Base-by-base conservation (phyloP, 2,113 vertebrate species). In the Phyllopteryx taeniolatus region DNA sequence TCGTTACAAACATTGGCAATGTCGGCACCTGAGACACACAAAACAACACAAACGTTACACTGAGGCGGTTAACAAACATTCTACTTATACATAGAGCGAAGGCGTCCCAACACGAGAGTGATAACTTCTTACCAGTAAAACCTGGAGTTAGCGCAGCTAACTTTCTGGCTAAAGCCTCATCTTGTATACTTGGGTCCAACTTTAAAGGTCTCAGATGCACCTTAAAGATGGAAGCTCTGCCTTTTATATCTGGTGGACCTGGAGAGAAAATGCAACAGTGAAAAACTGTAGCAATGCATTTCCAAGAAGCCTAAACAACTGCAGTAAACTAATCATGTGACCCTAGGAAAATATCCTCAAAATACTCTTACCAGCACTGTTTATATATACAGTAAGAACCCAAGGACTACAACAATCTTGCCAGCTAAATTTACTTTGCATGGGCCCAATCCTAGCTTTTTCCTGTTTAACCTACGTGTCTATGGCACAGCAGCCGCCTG, bases 241-340 rank as follows among this genome's bases (percentile, higher is more conserved):
- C 94, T 87, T 92, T 94, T 49, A 94, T 91, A 75, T 94, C 93
- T 47, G 94, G 93, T 44, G 89, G 91, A 0, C 93, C 95, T 94
- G 77, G 22, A n/a, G 44, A 20, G 67, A 60, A 68, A 51, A 70
- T 13, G 22, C 33, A 68, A 31, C 22, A 44, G 2, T 64, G 39
- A n/a, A 43, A 62, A 42, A 22, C 19, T 13, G 19, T 10, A 64
- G 12, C 27, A 59, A 31, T 12, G 22, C 56, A 59, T 59, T 31
- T 59, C 56, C n/a, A 27, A 31, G 56, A 59, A 59, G 56, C 56
- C 27, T 11, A 59, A 59, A 54, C 49, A 6, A 20, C 49, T 51
- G 5, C 47, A 51, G 5, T 17, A 49, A 17, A 51, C 47, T 39
- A 19, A 51, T 51, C 49, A 51, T 11, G 53, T 53, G 19, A 49